phyloP scores from a whole-genome alignment of 2,797 vertebrate genomes.

The Lemur catta region DNA sequence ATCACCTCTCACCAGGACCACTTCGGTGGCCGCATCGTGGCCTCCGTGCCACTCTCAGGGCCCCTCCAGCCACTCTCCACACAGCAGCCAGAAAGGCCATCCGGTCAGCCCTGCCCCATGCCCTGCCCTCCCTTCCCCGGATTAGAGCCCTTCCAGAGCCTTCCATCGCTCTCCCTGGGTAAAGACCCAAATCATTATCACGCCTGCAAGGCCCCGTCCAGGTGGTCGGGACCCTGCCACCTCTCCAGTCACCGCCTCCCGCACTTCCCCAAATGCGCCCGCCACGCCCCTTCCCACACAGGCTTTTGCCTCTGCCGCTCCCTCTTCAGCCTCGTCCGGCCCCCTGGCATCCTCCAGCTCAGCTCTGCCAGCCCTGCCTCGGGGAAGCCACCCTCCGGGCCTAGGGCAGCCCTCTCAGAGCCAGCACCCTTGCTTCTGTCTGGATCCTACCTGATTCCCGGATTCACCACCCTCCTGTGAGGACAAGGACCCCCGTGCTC shows the following conservation, averaged over 20 bases:
- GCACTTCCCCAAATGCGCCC: not conserved
- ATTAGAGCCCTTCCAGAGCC: not conserved
- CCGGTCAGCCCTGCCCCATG: not conserved
- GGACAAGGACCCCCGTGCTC: not conserved
- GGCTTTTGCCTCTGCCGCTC: not conserved
- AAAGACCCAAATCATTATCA: not conserved
- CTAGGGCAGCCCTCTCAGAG: not conserved
- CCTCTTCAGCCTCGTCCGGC: not conserved
- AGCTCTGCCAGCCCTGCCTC: not conserved
- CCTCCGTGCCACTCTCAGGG: not conserved
- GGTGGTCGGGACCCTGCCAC: not conserved
- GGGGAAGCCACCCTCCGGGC: not conserved
- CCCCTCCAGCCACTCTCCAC: not conserved
- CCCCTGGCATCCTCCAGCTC: fast-evolving
- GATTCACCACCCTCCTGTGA: not conserved
- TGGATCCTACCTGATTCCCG: not conserved
- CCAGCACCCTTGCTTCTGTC: fast-evolving
- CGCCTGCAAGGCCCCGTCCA: too few species aligned
- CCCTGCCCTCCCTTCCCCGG: not conserved
- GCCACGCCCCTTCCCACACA: fast-evolving
- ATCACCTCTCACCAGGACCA: not conserved
- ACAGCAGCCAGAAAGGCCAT: not conserved
- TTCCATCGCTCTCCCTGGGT: not conserved
- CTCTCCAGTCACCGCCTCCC: not conserved
- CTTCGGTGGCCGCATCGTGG: fast-evolving